These are phyloP conservation scores for Anthopleura sola DNA, from an alignment of 64 coral and sea anemone species.

Conservation along the genomic window DNA sequence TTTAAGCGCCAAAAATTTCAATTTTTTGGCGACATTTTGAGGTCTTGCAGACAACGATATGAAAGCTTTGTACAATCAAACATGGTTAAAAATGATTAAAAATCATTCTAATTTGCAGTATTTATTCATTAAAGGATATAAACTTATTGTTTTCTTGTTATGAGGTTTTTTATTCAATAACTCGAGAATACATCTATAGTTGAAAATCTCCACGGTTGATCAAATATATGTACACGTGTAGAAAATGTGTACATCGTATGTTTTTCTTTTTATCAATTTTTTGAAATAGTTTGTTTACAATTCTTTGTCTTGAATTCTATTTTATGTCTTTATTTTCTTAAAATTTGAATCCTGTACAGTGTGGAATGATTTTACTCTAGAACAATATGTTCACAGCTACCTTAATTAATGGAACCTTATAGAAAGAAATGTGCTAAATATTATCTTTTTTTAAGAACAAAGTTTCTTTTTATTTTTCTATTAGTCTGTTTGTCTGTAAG, in stretches of 20 bases:
- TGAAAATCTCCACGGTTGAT: not conserved
- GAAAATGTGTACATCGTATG: not conserved
- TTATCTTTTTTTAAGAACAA: too few relatives aligned
- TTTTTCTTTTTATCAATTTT: not conserved
- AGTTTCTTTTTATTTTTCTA: too few relatives aligned
- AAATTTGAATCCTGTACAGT: too few relatives aligned
- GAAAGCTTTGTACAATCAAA: not conserved
- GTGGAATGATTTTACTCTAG: too few relatives aligned
- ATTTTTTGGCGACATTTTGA: not conserved
- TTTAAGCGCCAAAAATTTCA: not conserved
- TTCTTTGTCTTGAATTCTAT: not conserved
- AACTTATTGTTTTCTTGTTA: not conserved
- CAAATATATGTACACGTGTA: slow-evolving; percentile 2
- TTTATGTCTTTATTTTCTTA: not conserved
- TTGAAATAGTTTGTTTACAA: not conserved
- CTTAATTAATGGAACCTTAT: too few relatives aligned
- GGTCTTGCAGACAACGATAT: not conserved
- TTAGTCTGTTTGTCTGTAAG: too few relatives aligned
- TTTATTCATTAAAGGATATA: not conserved
- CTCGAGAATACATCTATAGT: not conserved
- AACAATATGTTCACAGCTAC: too few relatives aligned
- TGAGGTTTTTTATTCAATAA: not conserved
- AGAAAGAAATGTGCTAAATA: too few relatives aligned
- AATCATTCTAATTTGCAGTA: not conserved
- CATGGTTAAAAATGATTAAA: not conserved